Percentiles rank a stretch among this genome's conserved stretches.
Conservation (phyloP, 2,888 invertebrate genomes). For the Folsomia manolachei region DNA sequence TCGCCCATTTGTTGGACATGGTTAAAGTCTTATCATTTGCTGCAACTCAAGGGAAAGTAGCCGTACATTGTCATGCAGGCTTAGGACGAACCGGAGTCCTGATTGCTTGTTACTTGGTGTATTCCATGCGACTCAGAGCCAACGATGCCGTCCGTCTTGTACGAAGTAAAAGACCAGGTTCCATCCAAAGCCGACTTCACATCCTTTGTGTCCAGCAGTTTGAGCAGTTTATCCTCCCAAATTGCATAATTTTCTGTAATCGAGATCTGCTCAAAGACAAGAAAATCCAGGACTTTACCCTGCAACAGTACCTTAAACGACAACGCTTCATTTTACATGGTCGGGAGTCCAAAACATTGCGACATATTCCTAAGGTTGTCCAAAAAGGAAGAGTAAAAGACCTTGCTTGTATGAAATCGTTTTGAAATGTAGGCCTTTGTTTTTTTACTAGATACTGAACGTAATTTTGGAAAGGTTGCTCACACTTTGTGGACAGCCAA, state of each 20-base stretch:
- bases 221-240: conserved; percentile 73
- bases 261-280: conserved; percentile 57
- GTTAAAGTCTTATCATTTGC: conserved; percentile 86
- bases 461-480: conserved; percentile 73
- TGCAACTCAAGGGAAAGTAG: conserved; percentile 74
- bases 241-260: conserved; percentile 69
- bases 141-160: conserved; percentile 78
- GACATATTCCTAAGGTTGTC: conserved; percentile 78
- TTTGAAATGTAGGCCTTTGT: no score
- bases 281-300: conserved; percentile 62
- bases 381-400: no score
- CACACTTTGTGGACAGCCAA: conserved; percentile 66
- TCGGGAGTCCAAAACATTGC: conserved; percentile 71
- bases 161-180: conserved; percentile 69
- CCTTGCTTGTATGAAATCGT: no score
- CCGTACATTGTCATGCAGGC: conserved; percentile 86
- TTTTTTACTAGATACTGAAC: conserved; percentile 67
- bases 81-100: conserved; percentile 81
- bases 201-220: conserved; percentile 78
- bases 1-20: conserved; percentile 77
- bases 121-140: conserved; percentile 70
- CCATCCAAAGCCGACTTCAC: conserved; percentile 79
- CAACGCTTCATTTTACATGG: conserved; percentile 74
- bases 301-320: conserved; percentile 67
- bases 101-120: conserved; percentile 81